A percentile compares a stretch with the other conserved stretches of the same genome.
Conservation (phyloP, 2,113 vertebrate genomes). For the Accipiter cooperii region DNA sequence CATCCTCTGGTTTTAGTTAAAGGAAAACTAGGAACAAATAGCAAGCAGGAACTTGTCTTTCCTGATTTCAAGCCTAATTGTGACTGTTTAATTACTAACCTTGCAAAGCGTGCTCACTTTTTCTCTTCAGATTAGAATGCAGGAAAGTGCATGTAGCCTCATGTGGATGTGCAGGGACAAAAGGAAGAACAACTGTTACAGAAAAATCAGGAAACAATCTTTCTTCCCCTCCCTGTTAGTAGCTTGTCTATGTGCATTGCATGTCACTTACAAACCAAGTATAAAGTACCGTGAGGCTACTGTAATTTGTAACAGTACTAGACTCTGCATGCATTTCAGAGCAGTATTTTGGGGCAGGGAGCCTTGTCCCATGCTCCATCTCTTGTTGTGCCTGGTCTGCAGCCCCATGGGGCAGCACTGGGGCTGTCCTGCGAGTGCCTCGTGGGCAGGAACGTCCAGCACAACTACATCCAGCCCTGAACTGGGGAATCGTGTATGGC, state of each 20-base stretch:
- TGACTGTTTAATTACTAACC: not conserved
- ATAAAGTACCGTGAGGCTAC: not conserved
- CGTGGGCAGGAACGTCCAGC: too few species aligned
- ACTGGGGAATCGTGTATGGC: too few species aligned
- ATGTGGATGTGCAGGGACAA: not conserved
- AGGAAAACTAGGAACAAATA: not conserved
- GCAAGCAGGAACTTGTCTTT: not conserved
- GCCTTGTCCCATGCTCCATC: too few species aligned
- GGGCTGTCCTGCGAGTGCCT: not conserved
- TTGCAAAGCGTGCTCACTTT: not conserved
- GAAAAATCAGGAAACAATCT: not conserved
- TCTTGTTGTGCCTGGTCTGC: not conserved
- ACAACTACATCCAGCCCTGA: not conserved
- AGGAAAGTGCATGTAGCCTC: not conserved
- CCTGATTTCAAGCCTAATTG: not conserved
- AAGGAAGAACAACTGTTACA: not conserved
- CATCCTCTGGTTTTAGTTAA: not conserved
- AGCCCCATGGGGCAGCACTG: fast-evolving
- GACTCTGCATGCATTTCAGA: not conserved
- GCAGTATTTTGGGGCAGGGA: not conserved
- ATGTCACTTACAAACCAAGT: not conserved
- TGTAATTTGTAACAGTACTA: not conserved
- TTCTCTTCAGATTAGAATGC: not conserved
- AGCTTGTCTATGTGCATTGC: not conserved
- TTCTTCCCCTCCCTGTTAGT: not conserved